Percentiles rank a stretch among this genome's conserved stretches.
These are phyloP conservation scores for Sturmia bella DNA, from an alignment of 2,888 invertebrate species.

Conservation along the genomic window DNA sequence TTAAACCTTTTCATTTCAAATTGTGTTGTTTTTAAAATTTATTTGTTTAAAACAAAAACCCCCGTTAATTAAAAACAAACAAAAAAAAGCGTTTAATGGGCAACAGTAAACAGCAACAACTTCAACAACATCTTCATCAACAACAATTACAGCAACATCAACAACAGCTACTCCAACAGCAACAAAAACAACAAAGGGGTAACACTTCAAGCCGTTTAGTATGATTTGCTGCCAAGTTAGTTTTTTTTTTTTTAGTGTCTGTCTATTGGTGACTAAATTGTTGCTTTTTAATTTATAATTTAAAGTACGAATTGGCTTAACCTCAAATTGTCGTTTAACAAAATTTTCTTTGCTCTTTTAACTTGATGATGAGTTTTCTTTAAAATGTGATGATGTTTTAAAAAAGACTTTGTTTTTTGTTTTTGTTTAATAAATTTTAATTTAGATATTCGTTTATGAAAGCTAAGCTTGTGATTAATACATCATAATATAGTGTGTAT, in stretches of 20 bases:
- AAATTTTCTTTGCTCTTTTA: not conserved
- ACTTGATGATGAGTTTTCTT: not conserved
- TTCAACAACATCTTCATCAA: constrained; percentile 70
- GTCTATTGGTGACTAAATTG: constrained; percentile 42
- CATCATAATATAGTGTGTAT: constrained; percentile 20
- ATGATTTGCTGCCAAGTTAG: constrained; percentile 81
- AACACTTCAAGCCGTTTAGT: constrained; percentile 80
- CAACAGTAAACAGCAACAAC: constrained; percentile 72
- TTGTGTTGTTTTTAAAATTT: constrained; percentile 41
- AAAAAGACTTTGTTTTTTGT: not conserved
- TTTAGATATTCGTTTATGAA: constrained; percentile 20
- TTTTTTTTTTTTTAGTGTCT: constrained; percentile 70
- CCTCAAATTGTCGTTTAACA: constrained; percentile 15
- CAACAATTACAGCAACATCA: constrained; percentile 71
- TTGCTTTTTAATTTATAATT: not conserved
- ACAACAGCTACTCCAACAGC: constrained; percentile 71
- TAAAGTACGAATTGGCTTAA: not conserved
- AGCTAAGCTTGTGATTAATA: constrained; percentile 33
- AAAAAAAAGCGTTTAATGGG: constrained; percentile 72
- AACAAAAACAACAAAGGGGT: constrained; percentile 78
- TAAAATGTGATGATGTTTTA: constrained; percentile 6
- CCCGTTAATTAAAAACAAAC: constrained; percentile 45
- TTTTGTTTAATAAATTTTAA: constrained; percentile 24
- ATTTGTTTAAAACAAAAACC: constrained; percentile 26
- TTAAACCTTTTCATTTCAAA: constrained; percentile 14